Base-by-base conservation (phyloP, 2,888 invertebrate species). In the Nymphalis polychloros region DNA sequence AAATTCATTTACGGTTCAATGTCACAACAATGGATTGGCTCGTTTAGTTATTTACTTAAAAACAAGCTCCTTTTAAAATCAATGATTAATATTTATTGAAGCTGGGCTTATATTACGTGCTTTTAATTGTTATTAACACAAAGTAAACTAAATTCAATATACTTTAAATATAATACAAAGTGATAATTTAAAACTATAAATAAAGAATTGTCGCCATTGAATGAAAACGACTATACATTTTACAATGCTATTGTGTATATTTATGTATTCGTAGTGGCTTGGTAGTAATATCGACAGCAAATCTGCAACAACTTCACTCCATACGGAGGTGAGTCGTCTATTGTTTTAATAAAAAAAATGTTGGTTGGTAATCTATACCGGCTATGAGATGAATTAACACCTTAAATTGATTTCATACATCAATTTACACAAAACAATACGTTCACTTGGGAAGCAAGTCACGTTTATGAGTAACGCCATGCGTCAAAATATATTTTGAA, bases 1-100 rank as follows among this genome's bases (percentile, higher is more conserved):
- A 79, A 78, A 80, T 81, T 82, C 82, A 81, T 86, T 82, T 81
- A 79, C 77, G 77, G 73, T 83, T 82, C 82, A 84, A 81, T 83
- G 83, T 84, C 84, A 86, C 78, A 85, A 86, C 85, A 85, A 84
- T 84, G 81, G 79, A 79, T 79, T 74, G 71, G 71, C 60, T 72
- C 66, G 68, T 66, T 69, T 66, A 65, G 53, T 59, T 57, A 55
- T 41, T 57, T 57, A 57, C 35, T 35, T 57, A 10, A 55, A 27
- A n/a, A 31, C 41, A 63, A 59, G 63, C 63, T 46, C 35, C 63
- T 59, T 41, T 41, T 41, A 4, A 41, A 41, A 41, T 41, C 41
- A 41, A 41, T 41, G 41, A 41, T 13, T 13, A 41, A 13, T 41
- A 41, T 41, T 41, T 41, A 13, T 41, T 41, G 13, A 41, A 13